Percentiles rank a stretch among this genome's conserved stretches.
phyloP scores from a whole-genome alignment of 2,113 vertebrate species.

The Acanthochromis polyacanthus region DNA sequence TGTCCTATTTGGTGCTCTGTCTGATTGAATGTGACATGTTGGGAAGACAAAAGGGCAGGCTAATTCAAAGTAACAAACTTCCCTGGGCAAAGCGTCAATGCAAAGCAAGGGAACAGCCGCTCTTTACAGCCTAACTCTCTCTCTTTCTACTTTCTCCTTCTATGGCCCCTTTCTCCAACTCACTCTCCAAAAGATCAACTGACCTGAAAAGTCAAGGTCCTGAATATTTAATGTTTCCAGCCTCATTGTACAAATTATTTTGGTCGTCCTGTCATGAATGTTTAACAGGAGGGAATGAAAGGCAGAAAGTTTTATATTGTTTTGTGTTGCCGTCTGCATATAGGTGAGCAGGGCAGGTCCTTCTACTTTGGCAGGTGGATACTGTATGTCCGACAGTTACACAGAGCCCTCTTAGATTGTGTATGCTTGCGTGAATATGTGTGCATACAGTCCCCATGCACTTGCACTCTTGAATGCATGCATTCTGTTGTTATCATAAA shows the following conservation, averaged over 20 bases:
- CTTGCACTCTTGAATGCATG: conserved; percentile 42
- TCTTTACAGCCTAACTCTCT: conserved; percentile 81
- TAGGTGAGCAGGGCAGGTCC: conserved; percentile 5
- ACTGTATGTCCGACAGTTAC: conserved; percentile 35
- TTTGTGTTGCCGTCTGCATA: conserved; percentile 50
- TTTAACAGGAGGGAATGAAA: conserved; percentile 61
- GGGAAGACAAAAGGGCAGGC: conserved; percentile 95
- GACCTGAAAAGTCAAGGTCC: conserved; percentile 75
- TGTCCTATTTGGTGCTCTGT: conserved; percentile 83
- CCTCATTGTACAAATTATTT: conserved; percentile 78
- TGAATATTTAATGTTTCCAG: conserved; percentile 79
- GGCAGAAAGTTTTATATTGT: conserved; percentile 60
- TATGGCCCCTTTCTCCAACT: conserved; percentile 38
- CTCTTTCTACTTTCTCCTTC: conserved; percentile 52
- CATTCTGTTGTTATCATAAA: conserved; percentile 64
- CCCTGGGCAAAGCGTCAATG: conserved; percentile 87
- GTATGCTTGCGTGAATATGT: conserved; percentile 17
- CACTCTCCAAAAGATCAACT: conserved; percentile 72
- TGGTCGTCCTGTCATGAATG: conserved; percentile 66
- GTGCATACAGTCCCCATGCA: conserved; percentile 41
- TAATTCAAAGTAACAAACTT: conserved; percentile 98
- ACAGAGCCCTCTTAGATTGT: conserved; percentile 9
- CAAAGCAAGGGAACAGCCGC: conserved; percentile 62
- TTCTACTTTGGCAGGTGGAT: conserved; percentile 5
- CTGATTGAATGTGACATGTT: conserved; percentile 94